Conservation (phyloP, 92 coral and sea anemone genomes). For the Muricea muricata region DNA sequence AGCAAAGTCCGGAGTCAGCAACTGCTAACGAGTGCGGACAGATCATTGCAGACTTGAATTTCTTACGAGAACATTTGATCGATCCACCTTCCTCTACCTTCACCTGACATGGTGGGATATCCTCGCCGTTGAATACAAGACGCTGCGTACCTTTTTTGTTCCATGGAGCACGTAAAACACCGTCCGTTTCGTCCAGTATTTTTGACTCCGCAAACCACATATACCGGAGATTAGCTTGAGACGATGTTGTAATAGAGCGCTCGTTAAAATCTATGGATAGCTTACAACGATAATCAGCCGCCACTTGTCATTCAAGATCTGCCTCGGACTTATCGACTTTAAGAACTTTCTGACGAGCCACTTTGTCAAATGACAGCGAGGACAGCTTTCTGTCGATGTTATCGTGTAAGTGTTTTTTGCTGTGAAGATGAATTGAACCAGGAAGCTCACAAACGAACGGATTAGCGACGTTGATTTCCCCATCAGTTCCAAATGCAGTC, state of each 20-base stretch:
- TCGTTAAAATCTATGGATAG: constrained; percentile 35
- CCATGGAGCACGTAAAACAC: constrained; percentile 47
- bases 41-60: too few relatives aligned
- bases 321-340: neutral
- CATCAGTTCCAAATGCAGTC: neutral
- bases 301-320: neutral
- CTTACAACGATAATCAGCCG: neutral
- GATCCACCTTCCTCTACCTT: constrained; percentile 8
- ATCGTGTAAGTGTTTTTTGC: neutral
- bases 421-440: neutral
- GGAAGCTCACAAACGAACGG: constrained; percentile 6
- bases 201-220: constrained; percentile 53
- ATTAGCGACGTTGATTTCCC: neutral
- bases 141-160: constrained; percentile 51
- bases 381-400: neutral
- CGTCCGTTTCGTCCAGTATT: constrained; percentile 47
- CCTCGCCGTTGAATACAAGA: constrained; percentile 54
- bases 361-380: neutral
- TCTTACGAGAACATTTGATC: constrained; percentile 40
- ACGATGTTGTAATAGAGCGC: constrained; percentile 47
- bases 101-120: constrained; percentile 25
- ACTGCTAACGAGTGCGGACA: too few relatives aligned
- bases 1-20: constrained; percentile 51
- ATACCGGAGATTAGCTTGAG: constrained; percentile 43
- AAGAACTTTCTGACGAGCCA: too few relatives aligned